These are phyloP conservation scores for Habroteleia sp. DNA, from an alignment of 2,888 invertebrate species.

Conservation along the genomic window DNA sequence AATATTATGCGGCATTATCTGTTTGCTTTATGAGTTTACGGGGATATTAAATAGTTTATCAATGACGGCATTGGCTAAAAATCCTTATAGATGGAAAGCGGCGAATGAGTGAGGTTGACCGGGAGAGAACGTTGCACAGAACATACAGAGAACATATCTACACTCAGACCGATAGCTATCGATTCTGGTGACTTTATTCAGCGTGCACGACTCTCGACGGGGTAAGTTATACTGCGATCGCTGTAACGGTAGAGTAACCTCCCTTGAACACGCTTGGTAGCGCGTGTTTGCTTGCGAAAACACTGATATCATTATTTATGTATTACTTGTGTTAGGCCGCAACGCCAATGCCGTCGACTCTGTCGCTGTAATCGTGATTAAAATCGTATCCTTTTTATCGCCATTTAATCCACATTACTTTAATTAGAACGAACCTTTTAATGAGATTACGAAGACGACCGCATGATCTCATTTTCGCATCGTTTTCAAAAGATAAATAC, in stretches of 20 bases:
- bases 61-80: constrained; percentile 57
- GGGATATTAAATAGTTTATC: constrained; percentile 53
- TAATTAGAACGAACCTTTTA: constrained; percentile 59
- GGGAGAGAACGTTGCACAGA: constrained; percentile 52
- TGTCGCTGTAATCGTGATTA: constrained; percentile 52
- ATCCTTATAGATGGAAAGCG: constrained; percentile 46
- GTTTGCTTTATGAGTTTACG: constrained; percentile 53
- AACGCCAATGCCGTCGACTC: constrained; percentile 43
- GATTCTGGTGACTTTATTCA: constrained; percentile 75
- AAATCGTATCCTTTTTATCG: constrained; percentile 58
- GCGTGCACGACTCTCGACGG: constrained; percentile 74
- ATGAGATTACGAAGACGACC: constrained; percentile 54
- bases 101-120: constrained; percentile 32
- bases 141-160: constrained; percentile 69
- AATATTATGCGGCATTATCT: constrained; percentile 55
- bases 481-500: constrained; percentile 33
- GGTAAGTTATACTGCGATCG: constrained; percentile 67
- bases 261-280: constrained; percentile 71
- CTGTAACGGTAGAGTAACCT: constrained; percentile 72
- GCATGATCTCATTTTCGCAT: constrained; percentile 46
- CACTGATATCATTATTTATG: constrained; percentile 80
- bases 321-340: constrained; percentile 71
- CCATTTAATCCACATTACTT: constrained; percentile 51
- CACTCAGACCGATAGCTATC: constrained; percentile 74
- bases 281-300: constrained; percentile 75